Conservation (phyloP, 92 coral and sea anemone species). For the Porites rus region DNA sequence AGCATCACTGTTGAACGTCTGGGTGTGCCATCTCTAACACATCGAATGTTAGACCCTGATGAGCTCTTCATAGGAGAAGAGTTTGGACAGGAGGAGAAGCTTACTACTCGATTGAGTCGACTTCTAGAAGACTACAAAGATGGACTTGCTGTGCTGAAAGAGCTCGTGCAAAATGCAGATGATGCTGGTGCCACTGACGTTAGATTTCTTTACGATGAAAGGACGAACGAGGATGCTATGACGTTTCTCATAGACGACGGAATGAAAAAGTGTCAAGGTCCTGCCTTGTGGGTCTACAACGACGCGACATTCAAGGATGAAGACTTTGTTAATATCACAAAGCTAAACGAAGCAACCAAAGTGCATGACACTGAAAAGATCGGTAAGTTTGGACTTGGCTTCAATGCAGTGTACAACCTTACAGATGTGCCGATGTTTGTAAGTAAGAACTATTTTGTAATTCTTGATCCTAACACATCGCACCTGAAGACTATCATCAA, state of each 20-base stretch:
- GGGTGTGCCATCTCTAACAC: conserved; percentile 72
- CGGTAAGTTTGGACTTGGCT: conserved; percentile 95
- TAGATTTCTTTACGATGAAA: conserved; percentile 74
- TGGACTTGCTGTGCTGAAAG: conserved; percentile 91
- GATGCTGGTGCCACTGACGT: conserved; percentile 95
- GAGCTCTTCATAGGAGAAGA: conserved; percentile 78
- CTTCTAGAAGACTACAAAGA: conserved; percentile 91
- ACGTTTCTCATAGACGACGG: conserved; percentile 82
- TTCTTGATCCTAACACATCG: conserved; percentile 87
- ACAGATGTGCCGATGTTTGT: conserved; percentile 95
- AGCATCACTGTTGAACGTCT: conserved; percentile 66
- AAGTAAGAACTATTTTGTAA: conserved; percentile 72
- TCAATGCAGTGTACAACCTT: conserved; percentile 91
- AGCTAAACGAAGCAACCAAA: conserved; percentile 89
- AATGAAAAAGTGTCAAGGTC: conserved; percentile 89
- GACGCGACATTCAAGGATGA: conserved; percentile 86
- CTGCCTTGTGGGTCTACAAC: conserved; percentile 94
- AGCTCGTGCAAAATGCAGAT: conserved; percentile 93
- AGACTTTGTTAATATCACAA: conserved; percentile 86
- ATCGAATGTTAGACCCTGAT: conserved; percentile 73
- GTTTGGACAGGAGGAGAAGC: conserved; percentile 83
- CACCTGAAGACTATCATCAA: conserved; percentile 77
- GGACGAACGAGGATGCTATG: conserved; percentile 72
- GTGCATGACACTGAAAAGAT: conserved; percentile 83
- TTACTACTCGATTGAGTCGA: conserved; percentile 79